These are phyloP conservation scores for Megaleporinus macrocephalus DNA, from an alignment of 2,113 vertebrate genomes.

Conservation along the genomic window DNA sequence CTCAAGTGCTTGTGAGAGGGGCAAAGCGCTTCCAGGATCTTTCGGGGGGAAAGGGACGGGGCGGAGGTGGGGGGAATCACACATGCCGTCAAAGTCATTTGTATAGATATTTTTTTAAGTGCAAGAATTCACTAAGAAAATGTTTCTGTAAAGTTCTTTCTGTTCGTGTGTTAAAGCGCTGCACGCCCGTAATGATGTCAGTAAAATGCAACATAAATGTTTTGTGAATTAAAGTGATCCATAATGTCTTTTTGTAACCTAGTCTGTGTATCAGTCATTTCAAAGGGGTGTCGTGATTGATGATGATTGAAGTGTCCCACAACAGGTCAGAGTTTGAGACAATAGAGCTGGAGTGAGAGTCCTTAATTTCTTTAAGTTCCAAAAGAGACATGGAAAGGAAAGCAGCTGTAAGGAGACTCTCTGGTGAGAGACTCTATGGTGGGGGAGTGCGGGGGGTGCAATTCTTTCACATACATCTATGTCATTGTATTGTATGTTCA, in stretches of 20 bases:
- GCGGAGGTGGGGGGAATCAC: background rate
- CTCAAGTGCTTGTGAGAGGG: conserved; percentile 66
- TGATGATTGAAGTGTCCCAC: background rate
- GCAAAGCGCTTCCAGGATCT: conserved; percentile 1
- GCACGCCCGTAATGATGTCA: conserved; percentile 35
- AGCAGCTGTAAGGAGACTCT: too few species aligned
- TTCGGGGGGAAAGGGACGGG: background rate
- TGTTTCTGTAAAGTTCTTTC: conserved; percentile 20
- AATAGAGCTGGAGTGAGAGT: background rate
- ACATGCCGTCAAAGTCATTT: conserved; percentile 33
- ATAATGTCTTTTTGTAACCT: conserved; percentile 49
- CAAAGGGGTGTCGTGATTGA: background rate
- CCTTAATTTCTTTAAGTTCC: too few species aligned
- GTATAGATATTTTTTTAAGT: conserved; percentile 57
- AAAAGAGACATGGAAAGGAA: too few species aligned
- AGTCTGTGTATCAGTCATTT: conserved; percentile 41
- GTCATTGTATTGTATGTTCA: background rate
- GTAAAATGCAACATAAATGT: conserved; percentile 35
- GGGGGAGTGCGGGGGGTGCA: too few species aligned
- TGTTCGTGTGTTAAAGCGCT: conserved; percentile 14
- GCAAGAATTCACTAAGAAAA: conserved; percentile 27
- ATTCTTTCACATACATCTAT: background rate
- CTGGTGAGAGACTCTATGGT: too few species aligned
- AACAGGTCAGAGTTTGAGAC: background rate
- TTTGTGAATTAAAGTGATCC: conserved; percentile 55